Conservation (phyloP, 2,797 vertebrate species). For the Sebastes kiyomatsui region DNA sequence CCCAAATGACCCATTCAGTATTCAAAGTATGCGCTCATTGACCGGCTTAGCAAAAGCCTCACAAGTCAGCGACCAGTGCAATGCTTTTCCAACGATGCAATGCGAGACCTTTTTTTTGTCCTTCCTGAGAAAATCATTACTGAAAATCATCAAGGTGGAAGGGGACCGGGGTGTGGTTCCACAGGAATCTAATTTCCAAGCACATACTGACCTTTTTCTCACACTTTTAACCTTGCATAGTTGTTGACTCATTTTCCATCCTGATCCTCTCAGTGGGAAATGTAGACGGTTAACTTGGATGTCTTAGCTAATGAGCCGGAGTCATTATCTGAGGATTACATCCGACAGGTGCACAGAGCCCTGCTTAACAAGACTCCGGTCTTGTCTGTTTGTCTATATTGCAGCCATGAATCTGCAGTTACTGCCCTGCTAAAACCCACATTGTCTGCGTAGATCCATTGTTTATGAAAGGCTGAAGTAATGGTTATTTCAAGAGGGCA, state of each 20-base stretch:
- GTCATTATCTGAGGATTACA: slow-evolving; percentile 76
- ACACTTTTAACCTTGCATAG: slow-evolving; percentile 34
- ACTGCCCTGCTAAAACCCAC: slow-evolving; percentile 24
- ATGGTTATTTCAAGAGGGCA: slow-evolving; percentile 63
- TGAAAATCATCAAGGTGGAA: slow-evolving; percentile 28
- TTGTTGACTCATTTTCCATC: slow-evolving; percentile 36
- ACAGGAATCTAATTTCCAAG: slow-evolving; percentile 8
- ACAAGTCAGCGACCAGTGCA: slow-evolving; percentile 3
- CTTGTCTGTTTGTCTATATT: slow-evolving; percentile 27
- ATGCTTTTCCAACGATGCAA: slow-evolving; percentile 4
- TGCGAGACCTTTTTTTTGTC: not conserved
- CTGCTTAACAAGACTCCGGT: slow-evolving; percentile 42
- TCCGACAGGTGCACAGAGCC: slow-evolving; percentile 69
- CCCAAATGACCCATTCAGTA: slow-evolving; percentile 14
- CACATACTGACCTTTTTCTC: slow-evolving; percentile 47
- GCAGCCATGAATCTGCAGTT: slow-evolving; percentile 35
- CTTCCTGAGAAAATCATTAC: slow-evolving; percentile 42
- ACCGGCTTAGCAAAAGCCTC: slow-evolving; percentile 13
- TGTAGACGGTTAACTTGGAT: slow-evolving; percentile 42
- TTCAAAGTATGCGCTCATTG: slow-evolving; percentile 13
- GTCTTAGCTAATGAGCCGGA: slow-evolving; percentile 58
- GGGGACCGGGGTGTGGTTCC: slow-evolving; percentile 15
- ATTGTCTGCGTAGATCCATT: slow-evolving; percentile 20
- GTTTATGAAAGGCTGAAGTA: slow-evolving; percentile 64
- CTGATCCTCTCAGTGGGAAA: slow-evolving; percentile 58